Evolutionary conservation across 2,113 vertebrate genomes (phyloP), one percentile per base, ranked within the genome.

Genomic region (Toxotes jaculatrix): DNA sequence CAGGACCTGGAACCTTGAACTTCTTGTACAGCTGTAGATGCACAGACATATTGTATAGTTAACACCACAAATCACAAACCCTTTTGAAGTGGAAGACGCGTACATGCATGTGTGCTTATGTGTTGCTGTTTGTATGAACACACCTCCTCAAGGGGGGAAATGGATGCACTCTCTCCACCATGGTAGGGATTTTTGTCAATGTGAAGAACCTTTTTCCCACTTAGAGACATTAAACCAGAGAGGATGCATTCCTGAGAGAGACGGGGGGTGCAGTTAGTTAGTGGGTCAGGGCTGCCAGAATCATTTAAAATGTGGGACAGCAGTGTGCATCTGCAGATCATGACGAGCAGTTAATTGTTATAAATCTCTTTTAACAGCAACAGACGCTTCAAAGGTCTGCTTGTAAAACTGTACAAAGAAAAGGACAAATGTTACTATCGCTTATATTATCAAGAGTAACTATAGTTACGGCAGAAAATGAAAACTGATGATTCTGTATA

Each of bases 151-250:
- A 96, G 89, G 13, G 93, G 92, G 53, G 94, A 95, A 71, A 96
- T 87, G 12, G 95, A 95, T 1, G 94, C 91, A 11, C 92, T 93
- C 57, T 94, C 91, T 84, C 95, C 95, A 75, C 95, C 95, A 69
- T 95, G 95, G 85, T 93, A 94, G 2, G 93, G 71, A 69, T 96
- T 95, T 49, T 74, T 92, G 85, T 96, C 95, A 12, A 96, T 94
- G 87, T 96, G 95, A 64, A 96, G 94, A 76, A 96, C 94, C 74
- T 89, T 96, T 87, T 95, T 96, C 16, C 96, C 95, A 67, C 86
- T 90, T 49, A 92, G 90, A 47, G 94, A 95, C 94, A 96, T 77
- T 34, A 96, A 90, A 68, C 94, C 94, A 27, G 95, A 96, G 4
- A 96, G 89, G 67, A 96, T 82, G 71, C 95, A 96, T 88, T 96